Evolutionary conservation across 2,888 invertebrate genomes (phyloP).

Genomic region (Phengaris arion): DNA sequence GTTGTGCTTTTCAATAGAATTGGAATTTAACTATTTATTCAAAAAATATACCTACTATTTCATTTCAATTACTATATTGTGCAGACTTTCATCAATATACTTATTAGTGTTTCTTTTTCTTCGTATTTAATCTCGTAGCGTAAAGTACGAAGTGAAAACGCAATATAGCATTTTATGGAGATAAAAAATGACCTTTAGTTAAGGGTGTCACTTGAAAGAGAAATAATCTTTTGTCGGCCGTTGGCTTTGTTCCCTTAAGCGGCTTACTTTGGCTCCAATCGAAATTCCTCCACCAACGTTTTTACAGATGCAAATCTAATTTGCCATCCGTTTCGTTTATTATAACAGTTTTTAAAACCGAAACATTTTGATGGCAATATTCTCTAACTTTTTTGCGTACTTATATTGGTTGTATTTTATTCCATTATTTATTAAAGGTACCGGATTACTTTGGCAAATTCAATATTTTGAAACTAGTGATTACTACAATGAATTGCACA

Average conservation of each 20-base stretch:
- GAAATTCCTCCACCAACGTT: constrained; percentile 29
- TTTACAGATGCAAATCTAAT: constrained; percentile 30
- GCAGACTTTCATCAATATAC: too few relatives aligned
- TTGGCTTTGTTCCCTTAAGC: constrained; percentile 31
- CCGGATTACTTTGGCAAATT: too few relatives aligned
- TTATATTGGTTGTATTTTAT: not conserved
- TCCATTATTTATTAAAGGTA: not conserved
- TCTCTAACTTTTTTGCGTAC: not conserved
- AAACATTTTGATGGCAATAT: not conserved
- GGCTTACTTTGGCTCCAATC: constrained; percentile 34
- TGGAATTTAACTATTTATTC: too few relatives aligned
- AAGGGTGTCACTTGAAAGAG: constrained; percentile 5
- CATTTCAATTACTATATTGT: too few relatives aligned
- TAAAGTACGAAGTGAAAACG: too few relatives aligned
- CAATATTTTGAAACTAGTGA: too few relatives aligned
- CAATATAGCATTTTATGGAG: not conserved
- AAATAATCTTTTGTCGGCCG: constrained; percentile 27
- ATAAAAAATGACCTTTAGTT: constrained; percentile 23
- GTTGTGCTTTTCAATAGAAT: too few relatives aligned
- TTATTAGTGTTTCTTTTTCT: too few relatives aligned
- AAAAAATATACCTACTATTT: too few relatives aligned
- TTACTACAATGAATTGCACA: too few relatives aligned
- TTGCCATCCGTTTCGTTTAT: not conserved
- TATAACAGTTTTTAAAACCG: not conserved
- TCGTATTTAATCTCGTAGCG: too few relatives aligned